Conservation (phyloP, 2,113 vertebrate genomes). For the Aphyosemion australe region DNA sequence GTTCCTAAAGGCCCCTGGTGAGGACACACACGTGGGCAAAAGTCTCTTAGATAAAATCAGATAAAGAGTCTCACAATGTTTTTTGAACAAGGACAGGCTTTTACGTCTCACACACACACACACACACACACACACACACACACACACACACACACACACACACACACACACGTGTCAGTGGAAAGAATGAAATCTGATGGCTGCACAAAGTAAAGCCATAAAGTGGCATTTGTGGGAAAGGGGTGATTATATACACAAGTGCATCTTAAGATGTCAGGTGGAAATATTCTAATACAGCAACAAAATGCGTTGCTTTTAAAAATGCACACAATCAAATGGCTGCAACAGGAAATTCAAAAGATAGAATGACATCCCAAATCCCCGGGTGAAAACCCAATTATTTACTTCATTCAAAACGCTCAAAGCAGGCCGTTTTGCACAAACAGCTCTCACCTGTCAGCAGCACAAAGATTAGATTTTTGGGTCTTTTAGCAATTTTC, state of each 20-base stretch:
- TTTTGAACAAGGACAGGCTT: constrained; percentile 3
- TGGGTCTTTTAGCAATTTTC: constrained; percentile 30
- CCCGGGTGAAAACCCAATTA: constrained; percentile 21
- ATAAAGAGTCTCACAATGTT: not conserved
- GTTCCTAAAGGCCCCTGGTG: not conserved
- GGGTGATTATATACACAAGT: constrained; percentile 11
- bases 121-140: not conserved
- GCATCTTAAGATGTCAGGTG: constrained; percentile 17
- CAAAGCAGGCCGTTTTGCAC: constrained; percentile 30
- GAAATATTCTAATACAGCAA: not conserved
- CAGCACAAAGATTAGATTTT: constrained; percentile 6
- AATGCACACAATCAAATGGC: not conserved
- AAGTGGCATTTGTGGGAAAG: not conserved
- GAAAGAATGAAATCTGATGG: constrained; percentile 12
- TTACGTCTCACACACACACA: not conserved
- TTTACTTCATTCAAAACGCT: constrained; percentile 33
- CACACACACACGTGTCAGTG: not conserved
- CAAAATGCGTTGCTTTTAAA: constrained; percentile 11
- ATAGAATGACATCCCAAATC: constrained; percentile 28
- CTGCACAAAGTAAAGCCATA: constrained; percentile 1
- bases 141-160: not conserved
- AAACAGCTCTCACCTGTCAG: constrained; percentile 36
- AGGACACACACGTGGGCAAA: not conserved
- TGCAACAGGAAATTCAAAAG: constrained; percentile 23
- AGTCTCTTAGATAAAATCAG: not conserved